Percentiles rank a stretch among this genome's conserved stretches.
Conservation (phyloP, 2,888 invertebrate species). For the Drosophila subquinaria region DNA sequence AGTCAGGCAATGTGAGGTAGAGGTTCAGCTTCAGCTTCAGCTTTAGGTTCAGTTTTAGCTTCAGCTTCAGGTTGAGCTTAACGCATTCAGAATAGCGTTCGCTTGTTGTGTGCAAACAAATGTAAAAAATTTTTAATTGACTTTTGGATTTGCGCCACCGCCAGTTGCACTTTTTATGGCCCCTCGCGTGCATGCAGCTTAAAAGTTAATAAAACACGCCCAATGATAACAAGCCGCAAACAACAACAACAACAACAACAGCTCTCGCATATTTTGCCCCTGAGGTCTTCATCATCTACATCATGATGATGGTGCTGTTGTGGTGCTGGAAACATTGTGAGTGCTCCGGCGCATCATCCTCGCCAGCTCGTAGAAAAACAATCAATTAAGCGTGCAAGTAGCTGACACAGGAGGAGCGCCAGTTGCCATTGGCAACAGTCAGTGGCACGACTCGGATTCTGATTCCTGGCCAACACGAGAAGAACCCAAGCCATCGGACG, state of each 20-base stretch:
- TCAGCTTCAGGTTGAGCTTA: constrained; percentile 26
- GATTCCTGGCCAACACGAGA: constrained; percentile 10
- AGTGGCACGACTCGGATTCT: constrained; percentile 36
- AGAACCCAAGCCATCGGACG: constrained; percentile 27
- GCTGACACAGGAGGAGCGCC: constrained; percentile 75
- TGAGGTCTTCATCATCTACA: constrained; percentile 82
- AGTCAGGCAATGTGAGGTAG: background rate
- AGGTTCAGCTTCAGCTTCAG: constrained; percentile 8
- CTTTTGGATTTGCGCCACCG: constrained; percentile 73
- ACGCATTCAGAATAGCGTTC: constrained; percentile 34
- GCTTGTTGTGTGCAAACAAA: constrained; percentile 77
- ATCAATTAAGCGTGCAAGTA: constrained; percentile 82
- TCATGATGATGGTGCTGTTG: constrained; percentile 18
- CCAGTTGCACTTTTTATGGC: constrained; percentile 82
- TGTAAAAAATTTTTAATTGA: constrained; percentile 83
- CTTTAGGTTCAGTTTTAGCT: constrained; percentile 17
- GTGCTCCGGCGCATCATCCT: constrained; percentile 43
- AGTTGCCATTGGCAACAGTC: constrained; percentile 60
- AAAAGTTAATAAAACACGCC: constrained; percentile 85
- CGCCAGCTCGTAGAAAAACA: constrained; percentile 78
- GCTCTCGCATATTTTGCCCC: constrained; percentile 76
- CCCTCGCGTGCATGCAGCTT: constrained; percentile 81
- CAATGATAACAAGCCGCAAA: constrained; percentile 84
- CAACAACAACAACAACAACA: constrained; percentile 30
- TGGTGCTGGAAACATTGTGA: constrained; percentile 48